Conservation (phyloP, 2,113 vertebrate species). For the Barbus barbus region DNA sequence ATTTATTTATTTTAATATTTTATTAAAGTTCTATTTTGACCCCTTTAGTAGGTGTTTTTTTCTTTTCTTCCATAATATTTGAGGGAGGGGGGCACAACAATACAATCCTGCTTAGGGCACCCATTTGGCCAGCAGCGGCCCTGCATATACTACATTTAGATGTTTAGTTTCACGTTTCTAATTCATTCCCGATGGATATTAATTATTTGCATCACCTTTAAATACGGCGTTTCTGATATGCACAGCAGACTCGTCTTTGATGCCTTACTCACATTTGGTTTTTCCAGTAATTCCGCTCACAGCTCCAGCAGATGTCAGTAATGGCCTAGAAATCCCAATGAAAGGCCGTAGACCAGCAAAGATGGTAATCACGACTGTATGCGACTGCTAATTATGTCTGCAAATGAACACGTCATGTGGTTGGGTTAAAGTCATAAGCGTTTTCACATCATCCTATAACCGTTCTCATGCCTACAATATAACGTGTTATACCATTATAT, state of each 20-base stretch:
- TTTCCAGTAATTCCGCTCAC: background rate
- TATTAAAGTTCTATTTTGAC: no score
- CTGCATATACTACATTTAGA: background rate
- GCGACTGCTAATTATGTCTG: slow-evolving; percentile 7
- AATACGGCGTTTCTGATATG: background rate
- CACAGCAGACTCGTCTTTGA: background rate
- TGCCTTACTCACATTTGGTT: background rate
- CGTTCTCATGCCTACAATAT: background rate
- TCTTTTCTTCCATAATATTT: no score
- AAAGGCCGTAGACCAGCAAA: background rate
- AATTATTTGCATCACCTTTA: background rate
- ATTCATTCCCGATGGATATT: background rate
- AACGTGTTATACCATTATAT: background rate
- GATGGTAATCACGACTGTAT: background rate
- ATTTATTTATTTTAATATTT: no score
- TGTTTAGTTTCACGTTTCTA: background rate
- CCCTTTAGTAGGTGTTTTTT: no score
- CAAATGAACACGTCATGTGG: background rate
- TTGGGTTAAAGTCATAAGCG: background rate
- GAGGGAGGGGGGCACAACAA: no score
- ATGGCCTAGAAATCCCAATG: no score
- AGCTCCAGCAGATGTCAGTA: slow-evolving; percentile 69
- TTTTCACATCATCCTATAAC: background rate
- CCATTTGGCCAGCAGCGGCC: no score
- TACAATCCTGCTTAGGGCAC: no score